These are phyloP conservation scores for Lepidocyrtinus sp. DNA, from an alignment of 2,888 invertebrate genomes.

Conservation along the genomic window DNA sequence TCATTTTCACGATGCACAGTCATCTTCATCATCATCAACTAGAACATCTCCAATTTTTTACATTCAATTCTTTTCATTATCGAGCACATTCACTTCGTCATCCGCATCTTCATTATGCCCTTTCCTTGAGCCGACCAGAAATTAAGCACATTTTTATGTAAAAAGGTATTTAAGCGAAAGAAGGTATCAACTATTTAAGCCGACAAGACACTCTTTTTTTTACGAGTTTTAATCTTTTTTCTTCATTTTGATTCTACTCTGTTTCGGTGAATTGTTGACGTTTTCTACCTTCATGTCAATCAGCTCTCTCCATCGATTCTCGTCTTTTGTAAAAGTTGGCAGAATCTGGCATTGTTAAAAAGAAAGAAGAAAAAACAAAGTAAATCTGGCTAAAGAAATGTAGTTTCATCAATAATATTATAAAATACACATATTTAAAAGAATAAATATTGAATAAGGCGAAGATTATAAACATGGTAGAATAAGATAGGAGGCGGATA, in stretches of 20 bases:
- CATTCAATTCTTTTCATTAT: too few species aligned
- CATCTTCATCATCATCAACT: constrained; percentile 23
- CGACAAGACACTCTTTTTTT: constrained; percentile 34
- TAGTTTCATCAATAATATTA: constrained; percentile 5
- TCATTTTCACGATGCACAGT: not conserved
- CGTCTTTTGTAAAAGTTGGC: constrained; percentile 30
- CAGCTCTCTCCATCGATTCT: too few species aligned
- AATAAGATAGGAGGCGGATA: constrained; percentile 30
- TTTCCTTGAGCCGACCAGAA: constrained; percentile 20
- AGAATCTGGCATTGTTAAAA: constrained; percentile 42
- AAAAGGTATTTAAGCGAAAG: constrained; percentile 37
- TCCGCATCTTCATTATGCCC: constrained; percentile 22
- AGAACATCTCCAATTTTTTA: too few species aligned
- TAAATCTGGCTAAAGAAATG: constrained; percentile 18
- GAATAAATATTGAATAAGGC: too few species aligned
- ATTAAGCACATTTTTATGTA: too few species aligned
- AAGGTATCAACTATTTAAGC: constrained; percentile 48
- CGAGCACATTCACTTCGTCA: too few species aligned
- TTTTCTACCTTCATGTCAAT: constrained; percentile 16
- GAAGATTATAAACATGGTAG: too few species aligned
- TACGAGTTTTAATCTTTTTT: constrained; percentile 15
- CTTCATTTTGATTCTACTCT: constrained; percentile 11
- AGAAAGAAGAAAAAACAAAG: constrained; percentile 36
- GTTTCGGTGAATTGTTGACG: constrained; percentile 17
- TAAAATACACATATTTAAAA: not conserved